Evolutionary conservation across 2,888 invertebrate genomes (phyloP).

Genomic region (Polia nebulosa): DNA sequence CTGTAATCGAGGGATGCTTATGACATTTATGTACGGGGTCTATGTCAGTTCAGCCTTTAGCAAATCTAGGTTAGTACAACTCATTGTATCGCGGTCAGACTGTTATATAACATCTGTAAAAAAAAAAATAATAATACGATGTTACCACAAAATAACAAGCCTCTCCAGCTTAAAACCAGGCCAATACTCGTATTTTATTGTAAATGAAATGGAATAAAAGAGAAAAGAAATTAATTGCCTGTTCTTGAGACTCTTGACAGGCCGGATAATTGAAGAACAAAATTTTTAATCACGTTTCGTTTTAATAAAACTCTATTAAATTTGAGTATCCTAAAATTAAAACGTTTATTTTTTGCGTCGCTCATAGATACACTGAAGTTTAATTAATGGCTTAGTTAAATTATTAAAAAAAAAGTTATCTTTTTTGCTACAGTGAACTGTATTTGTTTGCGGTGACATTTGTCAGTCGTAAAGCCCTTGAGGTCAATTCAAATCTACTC

Average conservation of each 20-base stretch:
- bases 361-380: slow-evolving; percentile 37
- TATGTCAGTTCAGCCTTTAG: background rate
- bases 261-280: slow-evolving; percentile 48
- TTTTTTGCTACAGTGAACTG: slow-evolving; percentile 3
- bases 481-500: slow-evolving; percentile 66
- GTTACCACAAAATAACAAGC: slow-evolving; percentile 25
- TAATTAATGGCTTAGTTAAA: slow-evolving; percentile 24
- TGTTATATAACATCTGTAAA: background rate
- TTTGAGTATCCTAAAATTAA: slow-evolving; percentile 37
- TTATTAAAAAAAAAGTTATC: slow-evolving; percentile 17
- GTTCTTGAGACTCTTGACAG: slow-evolving; percentile 55
- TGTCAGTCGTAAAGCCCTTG: slow-evolving; percentile 20
- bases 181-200: slow-evolving; percentile 25
- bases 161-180: slow-evolving; percentile 2
- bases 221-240: slow-evolving; percentile 58
- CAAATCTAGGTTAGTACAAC: background rate
- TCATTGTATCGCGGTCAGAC: background rate
- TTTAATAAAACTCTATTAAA: slow-evolving; percentile 60
- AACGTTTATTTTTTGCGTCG: slow-evolving; percentile 26
- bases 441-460: slow-evolving; percentile 43
- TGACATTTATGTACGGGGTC: slow-evolving; percentile 25
- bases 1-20: slow-evolving; percentile 39
- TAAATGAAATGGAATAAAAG: slow-evolving; percentile 51
- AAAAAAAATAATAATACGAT: background rate
- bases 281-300: slow-evolving; percentile 53